These are phyloP conservation scores for Hemibagrus guttatus DNA, from an alignment of 2,797 vertebrate genomes.

Conservation along the genomic window DNA sequence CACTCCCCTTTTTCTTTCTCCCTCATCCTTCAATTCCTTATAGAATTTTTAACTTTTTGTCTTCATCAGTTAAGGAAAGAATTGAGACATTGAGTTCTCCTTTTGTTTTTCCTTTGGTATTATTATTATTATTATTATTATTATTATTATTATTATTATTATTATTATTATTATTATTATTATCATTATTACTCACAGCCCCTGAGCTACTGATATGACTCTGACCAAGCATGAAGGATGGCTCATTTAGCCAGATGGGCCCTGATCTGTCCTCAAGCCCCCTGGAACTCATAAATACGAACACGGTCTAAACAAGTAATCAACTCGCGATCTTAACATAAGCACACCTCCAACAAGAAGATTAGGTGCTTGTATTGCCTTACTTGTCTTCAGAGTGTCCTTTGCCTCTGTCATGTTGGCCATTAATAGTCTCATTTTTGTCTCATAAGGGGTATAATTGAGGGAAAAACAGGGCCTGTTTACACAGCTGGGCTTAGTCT, in stretches of 20 bases:
- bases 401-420: constrained; percentile 28
- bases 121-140: constrained; percentile 4
- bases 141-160: constrained; percentile 13
- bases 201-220: constrained; percentile 63
- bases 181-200: constrained; percentile 44
- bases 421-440: constrained; percentile 36
- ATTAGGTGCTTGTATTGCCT: constrained; percentile 10
- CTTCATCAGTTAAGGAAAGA: neutral
- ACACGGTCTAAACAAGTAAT: constrained; percentile 65
- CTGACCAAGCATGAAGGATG: constrained; percentile 69
- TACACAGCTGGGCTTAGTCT: constrained; percentile 31
- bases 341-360: constrained; percentile 8
- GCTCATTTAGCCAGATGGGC: constrained; percentile 74
- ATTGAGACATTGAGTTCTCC: neutral
- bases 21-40: constrained; percentile 4
- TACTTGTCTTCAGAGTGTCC: constrained; percentile 21
- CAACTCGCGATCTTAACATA: constrained; percentile 31
- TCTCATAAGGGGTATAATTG: constrained; percentile 32
- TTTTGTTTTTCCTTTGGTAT: neutral
- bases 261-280: constrained; percentile 22
- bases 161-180: constrained; percentile 15
- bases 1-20: constrained; percentile 29
- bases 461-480: constrained; percentile 19
- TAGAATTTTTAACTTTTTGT: neutral
- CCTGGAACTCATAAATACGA: constrained; percentile 63